These are phyloP conservation scores for Iselma pallidipennis DNA, from an alignment of 2,888 invertebrate species.

Conservation along the genomic window DNA sequence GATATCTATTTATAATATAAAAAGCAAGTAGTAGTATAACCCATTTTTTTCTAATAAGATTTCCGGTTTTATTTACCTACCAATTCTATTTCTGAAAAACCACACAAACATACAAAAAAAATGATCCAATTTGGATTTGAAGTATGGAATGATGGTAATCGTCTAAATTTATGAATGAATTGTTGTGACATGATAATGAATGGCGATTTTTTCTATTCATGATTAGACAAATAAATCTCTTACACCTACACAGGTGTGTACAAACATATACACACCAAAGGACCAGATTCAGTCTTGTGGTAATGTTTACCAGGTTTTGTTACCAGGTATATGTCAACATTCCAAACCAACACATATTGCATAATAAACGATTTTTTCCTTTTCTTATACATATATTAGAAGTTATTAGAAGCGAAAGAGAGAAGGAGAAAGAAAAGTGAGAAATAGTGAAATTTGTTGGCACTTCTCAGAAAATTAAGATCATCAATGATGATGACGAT, in stretches of 20 bases:
- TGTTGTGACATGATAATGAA: neutral
- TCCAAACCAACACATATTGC: slow-evolving; percentile 24
- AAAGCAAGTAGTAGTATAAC: neutral
- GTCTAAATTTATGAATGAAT: neutral
- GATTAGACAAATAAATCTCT: neutral
- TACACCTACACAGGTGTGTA: neutral
- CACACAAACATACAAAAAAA: neutral
- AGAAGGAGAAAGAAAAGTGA: neutral
- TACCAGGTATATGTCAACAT: slow-evolving; percentile 18
- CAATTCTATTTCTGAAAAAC: neutral
- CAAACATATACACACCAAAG: slow-evolving; percentile 7
- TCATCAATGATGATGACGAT: neutral
- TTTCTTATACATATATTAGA: too few species aligned
- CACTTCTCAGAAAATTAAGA: neutral
- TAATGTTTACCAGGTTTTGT: slow-evolving; percentile 17
- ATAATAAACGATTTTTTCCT: slow-evolving; percentile 1
- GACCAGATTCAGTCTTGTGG: slow-evolving; percentile 6
- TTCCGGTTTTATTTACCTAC: neutral
- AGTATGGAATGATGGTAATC: neutral
- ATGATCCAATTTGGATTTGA: neutral
- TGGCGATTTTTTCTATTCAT: neutral
- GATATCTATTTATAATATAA: neutral
- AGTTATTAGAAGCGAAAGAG: too few species aligned
- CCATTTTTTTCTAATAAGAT: neutral
- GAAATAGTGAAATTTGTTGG: neutral